phyloP scores from a whole-genome alignment of 2,888 invertebrate genomes.

The Muschampia plurimacula region DNA sequence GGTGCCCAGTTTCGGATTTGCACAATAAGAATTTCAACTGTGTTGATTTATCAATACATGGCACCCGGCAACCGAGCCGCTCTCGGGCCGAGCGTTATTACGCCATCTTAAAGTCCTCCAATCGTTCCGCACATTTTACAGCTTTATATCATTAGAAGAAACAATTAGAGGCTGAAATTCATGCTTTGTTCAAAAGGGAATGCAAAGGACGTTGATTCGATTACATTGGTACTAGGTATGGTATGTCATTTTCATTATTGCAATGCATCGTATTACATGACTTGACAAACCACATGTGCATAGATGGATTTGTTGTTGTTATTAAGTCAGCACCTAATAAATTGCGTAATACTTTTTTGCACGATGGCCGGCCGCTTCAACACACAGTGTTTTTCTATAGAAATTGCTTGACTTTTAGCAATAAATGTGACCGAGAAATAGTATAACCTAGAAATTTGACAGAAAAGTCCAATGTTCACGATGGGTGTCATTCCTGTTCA shows the following conservation, averaged over 20 bases:
- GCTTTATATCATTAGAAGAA: slow-evolving; percentile 67
- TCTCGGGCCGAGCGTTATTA: slow-evolving; percentile 69
- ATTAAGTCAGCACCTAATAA: slow-evolving; percentile 65
- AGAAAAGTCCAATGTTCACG: slow-evolving; percentile 78
- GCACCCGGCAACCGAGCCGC: slow-evolving; percentile 80
- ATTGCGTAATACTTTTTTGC: slow-evolving; percentile 69
- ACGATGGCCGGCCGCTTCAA: slow-evolving; percentile 58
- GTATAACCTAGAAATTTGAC: slow-evolving; percentile 82
- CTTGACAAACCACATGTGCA: slow-evolving; percentile 81
- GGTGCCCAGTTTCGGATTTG: slow-evolving; percentile 72
- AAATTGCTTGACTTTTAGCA: slow-evolving; percentile 51
- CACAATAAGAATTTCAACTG: slow-evolving; percentile 65
- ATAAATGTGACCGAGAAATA: slow-evolving; percentile 47
- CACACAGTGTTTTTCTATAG: slow-evolving; percentile 49
- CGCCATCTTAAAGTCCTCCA: slow-evolving; percentile 84
- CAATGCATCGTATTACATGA: slow-evolving; percentile 77
- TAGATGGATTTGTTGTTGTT: slow-evolving; percentile 77
- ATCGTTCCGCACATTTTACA: slow-evolving; percentile 81
- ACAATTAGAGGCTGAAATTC: slow-evolving; percentile 69
- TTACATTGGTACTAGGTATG: slow-evolving; percentile 76
- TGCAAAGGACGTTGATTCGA: slow-evolving; percentile 67
- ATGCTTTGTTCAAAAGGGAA: slow-evolving; percentile 67
- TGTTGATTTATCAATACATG: slow-evolving; percentile 84
- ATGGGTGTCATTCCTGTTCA: slow-evolving; percentile 64
- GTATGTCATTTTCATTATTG: slow-evolving; percentile 69